These are phyloP conservation scores for Drosophila birchii DNA, from an alignment of 2,888 invertebrate species.

Conservation along the genomic window DNA sequence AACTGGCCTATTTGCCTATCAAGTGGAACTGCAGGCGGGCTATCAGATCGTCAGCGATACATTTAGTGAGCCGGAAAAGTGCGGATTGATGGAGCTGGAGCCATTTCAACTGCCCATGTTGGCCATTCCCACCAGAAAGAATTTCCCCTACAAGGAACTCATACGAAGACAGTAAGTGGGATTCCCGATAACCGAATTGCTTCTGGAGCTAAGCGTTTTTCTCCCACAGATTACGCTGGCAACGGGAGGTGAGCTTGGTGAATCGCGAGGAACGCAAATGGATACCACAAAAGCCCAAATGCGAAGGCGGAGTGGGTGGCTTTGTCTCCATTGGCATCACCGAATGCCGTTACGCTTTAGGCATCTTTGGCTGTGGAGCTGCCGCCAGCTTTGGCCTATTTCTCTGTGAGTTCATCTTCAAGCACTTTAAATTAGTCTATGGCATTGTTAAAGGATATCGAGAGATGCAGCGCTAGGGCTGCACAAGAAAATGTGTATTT, in stretches of 20 bases:
- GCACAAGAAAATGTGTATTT: conserved; percentile 8
- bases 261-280: conserved; percentile 86
- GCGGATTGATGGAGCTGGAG: conserved; percentile 87
- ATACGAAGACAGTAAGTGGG: conserved; percentile 82
- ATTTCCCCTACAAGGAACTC: conserved; percentile 87
- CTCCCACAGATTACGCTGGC: conserved; percentile 86
- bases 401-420: conserved; percentile 65
- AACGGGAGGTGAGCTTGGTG: conserved; percentile 87
- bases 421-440: conserved; percentile 39
- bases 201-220: too few relatives aligned
- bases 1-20: conserved; percentile 87
- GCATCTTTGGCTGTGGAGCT: conserved; percentile 83
- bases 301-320: conserved; percentile 85
- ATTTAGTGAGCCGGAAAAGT: conserved; percentile 88
- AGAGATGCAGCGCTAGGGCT: conserved; percentile 25
- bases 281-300: conserved; percentile 86
- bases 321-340: conserved; percentile 86
- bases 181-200: too few relatives aligned
- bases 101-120: conserved; percentile 87
- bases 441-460: conserved; percentile 23
- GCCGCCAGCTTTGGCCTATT: conserved; percentile 65
- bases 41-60: conserved; percentile 88
- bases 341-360: conserved; percentile 86
- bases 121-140: conserved; percentile 86
- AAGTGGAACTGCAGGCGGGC: conserved; percentile 87